phyloP scores from a whole-genome alignment of 2,113 vertebrate species.

The Meleagris gallopavo region DNA sequence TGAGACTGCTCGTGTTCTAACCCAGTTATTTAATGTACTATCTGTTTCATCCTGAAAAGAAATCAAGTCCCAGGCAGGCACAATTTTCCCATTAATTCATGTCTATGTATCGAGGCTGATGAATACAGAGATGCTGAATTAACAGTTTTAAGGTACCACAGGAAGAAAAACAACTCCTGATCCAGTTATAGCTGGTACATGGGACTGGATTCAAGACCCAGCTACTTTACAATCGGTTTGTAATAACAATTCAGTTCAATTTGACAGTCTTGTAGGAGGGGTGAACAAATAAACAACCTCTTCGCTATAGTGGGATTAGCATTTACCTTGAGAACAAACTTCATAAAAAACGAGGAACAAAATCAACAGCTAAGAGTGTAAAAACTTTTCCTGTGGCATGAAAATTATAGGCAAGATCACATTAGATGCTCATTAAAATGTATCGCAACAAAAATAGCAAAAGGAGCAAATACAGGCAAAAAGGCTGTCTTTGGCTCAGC shows the following conservation, averaged over 20 bases:
- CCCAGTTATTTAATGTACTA: not conserved
- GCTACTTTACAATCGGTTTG: not conserved
- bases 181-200: not conserved
- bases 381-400: conserved; percentile 30
- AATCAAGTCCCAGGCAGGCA: not conserved
- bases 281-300: conserved; percentile 37
- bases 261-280: not conserved
- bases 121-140: not conserved
- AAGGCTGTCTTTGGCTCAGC: not conserved
- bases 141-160: not conserved
- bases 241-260: conserved; percentile 52
- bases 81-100: not conserved
- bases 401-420: conserved; percentile 27
- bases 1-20: not conserved
- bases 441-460: not conserved
- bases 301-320: not conserved
- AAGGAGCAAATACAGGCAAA: not conserved
- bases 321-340: conserved; percentile 26
- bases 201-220: not conserved
- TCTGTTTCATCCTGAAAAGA: not conserved
- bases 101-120: not conserved
- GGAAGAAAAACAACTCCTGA: not conserved
- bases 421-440: not conserved
- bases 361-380: conserved; percentile 32
- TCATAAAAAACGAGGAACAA: conserved; percentile 25